Percentiles rank a stretch among this genome's conserved stretches.
phyloP scores from a whole-genome alignment of 2,113 vertebrate genomes.

The Poecile atricapillus region DNA sequence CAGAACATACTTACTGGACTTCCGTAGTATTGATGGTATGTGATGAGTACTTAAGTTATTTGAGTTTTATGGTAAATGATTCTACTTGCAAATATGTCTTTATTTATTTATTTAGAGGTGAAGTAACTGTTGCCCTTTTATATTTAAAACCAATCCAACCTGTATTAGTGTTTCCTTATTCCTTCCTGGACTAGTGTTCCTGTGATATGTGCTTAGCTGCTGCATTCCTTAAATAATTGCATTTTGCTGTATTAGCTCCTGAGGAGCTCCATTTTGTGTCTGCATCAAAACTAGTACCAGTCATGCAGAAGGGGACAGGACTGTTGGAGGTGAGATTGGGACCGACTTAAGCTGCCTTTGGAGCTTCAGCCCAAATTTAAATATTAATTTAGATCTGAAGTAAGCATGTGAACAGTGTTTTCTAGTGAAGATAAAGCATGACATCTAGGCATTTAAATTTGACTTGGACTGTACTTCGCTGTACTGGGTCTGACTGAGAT shows the following conservation, averaged over 20 bases:
- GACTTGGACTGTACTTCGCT: not conserved
- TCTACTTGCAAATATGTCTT: not conserved
- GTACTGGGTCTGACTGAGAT: not conserved
- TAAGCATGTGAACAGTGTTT: not conserved
- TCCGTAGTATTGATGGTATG: slow-evolving; percentile 97
- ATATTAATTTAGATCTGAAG: not conserved
- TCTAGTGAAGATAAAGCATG: not conserved
- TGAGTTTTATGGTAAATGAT: not conserved
- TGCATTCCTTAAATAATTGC: not conserved
- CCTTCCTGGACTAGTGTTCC: not conserved
- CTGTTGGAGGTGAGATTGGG: not conserved
- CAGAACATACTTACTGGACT: slow-evolving; percentile 95
- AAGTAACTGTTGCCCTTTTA: not conserved
- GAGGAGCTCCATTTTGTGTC: not conserved
- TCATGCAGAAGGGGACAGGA: not conserved
- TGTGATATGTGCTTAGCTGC: not conserved
- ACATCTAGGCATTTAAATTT: not conserved
- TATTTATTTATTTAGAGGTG: not conserved
- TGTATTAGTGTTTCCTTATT: not conserved
- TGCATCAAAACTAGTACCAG: not conserved
- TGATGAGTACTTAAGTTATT: not conserved
- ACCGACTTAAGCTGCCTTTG: not conserved
- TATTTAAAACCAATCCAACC: not conserved
- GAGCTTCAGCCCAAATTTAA: not conserved
- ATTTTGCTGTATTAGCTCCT: not conserved